Conservation (phyloP, 2,888 invertebrate species). For the Mylabris sibirica region DNA sequence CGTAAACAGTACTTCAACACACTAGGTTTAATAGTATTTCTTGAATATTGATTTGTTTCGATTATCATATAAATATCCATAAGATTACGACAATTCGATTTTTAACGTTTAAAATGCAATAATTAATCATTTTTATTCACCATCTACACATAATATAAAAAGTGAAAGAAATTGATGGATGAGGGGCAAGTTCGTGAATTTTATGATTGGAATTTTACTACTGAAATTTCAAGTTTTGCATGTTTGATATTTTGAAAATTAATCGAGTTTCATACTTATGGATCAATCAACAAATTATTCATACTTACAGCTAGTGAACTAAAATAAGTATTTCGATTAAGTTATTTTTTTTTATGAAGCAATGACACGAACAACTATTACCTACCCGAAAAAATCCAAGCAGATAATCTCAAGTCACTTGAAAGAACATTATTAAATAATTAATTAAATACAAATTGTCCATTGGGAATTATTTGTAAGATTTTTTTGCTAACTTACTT, state of each 20-base stretch:
- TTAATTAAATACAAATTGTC: conserved; percentile 5
- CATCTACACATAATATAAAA: too few species aligned
- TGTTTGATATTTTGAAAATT: conserved; percentile 6
- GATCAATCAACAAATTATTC: conserved; percentile 22
- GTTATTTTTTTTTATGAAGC: conserved; percentile 29
- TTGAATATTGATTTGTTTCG: conserved; percentile 41
- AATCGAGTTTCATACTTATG: conserved; percentile 12
- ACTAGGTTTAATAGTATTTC: conserved; percentile 41
- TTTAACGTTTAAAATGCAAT: background rate
- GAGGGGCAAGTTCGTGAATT: background rate
- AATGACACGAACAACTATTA: conserved; percentile 18
- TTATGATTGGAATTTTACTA: background rate
- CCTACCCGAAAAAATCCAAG: background rate
- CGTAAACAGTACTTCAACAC: conserved; percentile 45
- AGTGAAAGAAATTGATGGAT: conserved; percentile 1
- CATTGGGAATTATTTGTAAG: background rate
- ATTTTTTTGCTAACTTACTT: background rate
- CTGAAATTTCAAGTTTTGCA: conserved; percentile 11
- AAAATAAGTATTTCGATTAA: conserved; percentile 24
- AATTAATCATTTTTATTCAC: background rate
- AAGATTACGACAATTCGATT: conserved; percentile 19
- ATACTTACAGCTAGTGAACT: conserved; percentile 17
- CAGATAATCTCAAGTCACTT: background rate
- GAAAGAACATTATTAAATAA: conserved; percentile 1
- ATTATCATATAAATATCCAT: conserved; percentile 35